phyloP scores from a whole-genome alignment of 2,113 vertebrate genomes.

The Lamprologus ornatipinnis region DNA sequence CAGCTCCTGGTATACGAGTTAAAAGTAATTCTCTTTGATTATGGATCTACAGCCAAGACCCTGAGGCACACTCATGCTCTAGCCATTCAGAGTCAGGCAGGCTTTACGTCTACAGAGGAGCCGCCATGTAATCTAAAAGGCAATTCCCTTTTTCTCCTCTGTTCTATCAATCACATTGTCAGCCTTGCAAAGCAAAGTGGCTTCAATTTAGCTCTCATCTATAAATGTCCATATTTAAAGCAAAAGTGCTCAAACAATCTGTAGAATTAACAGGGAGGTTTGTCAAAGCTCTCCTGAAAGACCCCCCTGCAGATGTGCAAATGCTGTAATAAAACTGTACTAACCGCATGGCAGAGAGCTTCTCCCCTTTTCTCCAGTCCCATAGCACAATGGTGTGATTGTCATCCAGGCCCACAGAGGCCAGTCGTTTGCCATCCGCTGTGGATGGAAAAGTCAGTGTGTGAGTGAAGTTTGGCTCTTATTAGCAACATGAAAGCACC shows the following conservation, averaged over 20 bases:
- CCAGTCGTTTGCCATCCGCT: conserved; percentile 94
- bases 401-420: conserved; percentile 93
- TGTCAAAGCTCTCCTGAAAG: background rate
- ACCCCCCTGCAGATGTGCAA: background rate
- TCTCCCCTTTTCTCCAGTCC: conserved; percentile 98
- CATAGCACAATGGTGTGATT: conserved; percentile 91
- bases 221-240: conserved; percentile 50
- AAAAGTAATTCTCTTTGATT: conserved; percentile 14
- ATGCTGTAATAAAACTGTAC: conserved; percentile 1
- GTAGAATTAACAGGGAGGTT: background rate
- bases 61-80: background rate
- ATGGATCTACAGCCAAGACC: background rate
- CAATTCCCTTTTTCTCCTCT: conserved; percentile 22
- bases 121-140: conserved; percentile 16
- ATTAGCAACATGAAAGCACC: conserved; percentile 32
- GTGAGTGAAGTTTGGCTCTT: background rate
- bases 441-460: conserved; percentile 28
- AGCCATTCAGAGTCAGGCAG: conserved; percentile 14
- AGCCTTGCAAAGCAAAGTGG: background rate
- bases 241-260: background rate
- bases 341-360: conserved; percentile 88
- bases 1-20: background rate
- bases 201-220: conserved; percentile 44
- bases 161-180: conserved; percentile 32
- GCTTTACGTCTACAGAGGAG: conserved; percentile 7